These are phyloP conservation scores for Pycnonotus jocosus DNA, from an alignment of 2,113 vertebrate genomes.

Conservation along the genomic window DNA sequence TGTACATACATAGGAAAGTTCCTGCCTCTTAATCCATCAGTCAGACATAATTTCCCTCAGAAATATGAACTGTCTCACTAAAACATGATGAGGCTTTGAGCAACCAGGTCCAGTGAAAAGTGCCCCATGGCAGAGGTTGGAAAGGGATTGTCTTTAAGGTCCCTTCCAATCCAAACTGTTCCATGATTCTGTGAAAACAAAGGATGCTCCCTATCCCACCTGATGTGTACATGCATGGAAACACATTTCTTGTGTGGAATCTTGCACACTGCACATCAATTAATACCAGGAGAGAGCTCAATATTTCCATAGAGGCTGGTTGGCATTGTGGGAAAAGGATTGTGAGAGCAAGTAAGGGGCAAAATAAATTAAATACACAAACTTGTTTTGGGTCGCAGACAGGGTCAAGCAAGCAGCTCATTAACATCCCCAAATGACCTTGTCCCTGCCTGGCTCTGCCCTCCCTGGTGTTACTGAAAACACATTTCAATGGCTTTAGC, in stretches of 20 bases:
- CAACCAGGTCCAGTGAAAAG: neutral
- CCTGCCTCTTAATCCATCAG: neutral
- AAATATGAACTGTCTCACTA: neutral
- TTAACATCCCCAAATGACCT: neutral
- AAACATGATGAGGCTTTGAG: neutral
- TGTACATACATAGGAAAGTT: neutral
- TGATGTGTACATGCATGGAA: fast-evolving
- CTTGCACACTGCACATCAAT: neutral
- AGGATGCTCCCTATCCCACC: neutral
- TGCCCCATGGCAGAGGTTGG: neutral
- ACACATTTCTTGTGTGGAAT: neutral
- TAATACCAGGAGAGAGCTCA: neutral
- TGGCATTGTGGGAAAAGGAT: neutral
- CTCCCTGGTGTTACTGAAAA: neutral
- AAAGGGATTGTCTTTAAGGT: neutral
- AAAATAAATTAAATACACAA: neutral
- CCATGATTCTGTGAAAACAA: neutral
- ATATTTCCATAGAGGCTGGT: neutral
- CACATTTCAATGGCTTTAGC: neutral
- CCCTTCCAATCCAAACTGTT: neutral
- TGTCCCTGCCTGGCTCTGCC: neutral
- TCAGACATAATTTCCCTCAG: neutral
- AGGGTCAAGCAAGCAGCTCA: neutral
- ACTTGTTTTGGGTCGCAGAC: fast-evolving
- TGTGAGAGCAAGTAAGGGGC: neutral